Conservation (phyloP, 2,797 vertebrate genomes). For the Alosa sapidissima region DNA sequence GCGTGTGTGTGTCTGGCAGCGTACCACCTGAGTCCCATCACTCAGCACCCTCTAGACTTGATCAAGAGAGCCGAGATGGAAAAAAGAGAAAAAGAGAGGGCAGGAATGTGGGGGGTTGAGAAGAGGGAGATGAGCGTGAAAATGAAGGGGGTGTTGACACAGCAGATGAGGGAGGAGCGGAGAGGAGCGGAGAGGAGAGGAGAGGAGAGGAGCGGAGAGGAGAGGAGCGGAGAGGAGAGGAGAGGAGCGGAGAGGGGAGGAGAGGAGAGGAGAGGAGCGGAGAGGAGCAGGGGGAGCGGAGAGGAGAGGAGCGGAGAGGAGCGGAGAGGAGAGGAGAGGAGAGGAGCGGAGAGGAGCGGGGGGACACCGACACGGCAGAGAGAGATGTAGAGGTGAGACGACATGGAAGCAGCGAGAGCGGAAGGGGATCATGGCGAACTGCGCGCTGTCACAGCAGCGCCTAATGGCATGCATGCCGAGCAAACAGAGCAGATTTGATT, state of each 20-base stretch:
- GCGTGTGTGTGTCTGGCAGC: neutral
- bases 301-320: neutral
- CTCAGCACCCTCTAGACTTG: neutral
- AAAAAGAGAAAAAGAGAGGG: neutral
- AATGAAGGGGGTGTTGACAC: neutral
- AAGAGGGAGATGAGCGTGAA: neutral
- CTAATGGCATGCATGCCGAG: neutral
- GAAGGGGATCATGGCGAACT: neutral
- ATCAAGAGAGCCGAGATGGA: neutral
- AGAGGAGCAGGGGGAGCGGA: too few relatives aligned
- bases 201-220: neutral
- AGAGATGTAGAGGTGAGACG: neutral
- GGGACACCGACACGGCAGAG: too few relatives aligned
- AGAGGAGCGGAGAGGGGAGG: neutral
- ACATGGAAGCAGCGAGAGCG: neutral
- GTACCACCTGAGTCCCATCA: slow-evolving; percentile 1
- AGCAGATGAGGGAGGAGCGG: neutral
- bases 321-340: neutral
- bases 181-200: neutral
- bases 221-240: too few relatives aligned
- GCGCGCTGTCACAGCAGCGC: neutral
- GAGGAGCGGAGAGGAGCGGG: too few relatives aligned
- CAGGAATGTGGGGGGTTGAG: neutral
- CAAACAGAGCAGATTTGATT: slow-evolving; percentile 16
- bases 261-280: neutral